Conservation (phyloP, 2,888 invertebrate genomes). For the Oxycera nigricornis region DNA sequence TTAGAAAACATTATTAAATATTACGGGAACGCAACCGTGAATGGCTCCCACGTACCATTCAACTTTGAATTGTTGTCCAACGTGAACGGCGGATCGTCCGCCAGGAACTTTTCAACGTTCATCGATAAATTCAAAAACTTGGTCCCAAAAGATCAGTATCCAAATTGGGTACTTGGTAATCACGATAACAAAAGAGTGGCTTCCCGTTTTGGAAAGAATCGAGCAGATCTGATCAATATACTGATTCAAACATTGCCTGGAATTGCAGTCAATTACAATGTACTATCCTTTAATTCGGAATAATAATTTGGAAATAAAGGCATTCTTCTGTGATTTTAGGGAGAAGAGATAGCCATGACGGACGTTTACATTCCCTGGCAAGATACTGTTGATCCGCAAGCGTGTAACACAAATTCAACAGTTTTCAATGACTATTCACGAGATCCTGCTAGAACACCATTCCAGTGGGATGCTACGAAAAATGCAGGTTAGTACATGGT, state of each 20-base stretch:
- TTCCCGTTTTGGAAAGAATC: slow-evolving; percentile 71
- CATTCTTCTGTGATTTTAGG: slow-evolving; percentile 55
- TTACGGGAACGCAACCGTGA: slow-evolving; percentile 63
- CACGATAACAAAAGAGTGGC: slow-evolving; percentile 77
- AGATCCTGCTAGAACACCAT: slow-evolving; percentile 70
- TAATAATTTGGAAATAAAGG: neutral
- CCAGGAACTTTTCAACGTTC: slow-evolving; percentile 63
- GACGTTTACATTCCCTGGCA: slow-evolving; percentile 63
- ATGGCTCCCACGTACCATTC: slow-evolving; percentile 70
- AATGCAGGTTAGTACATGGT: slow-evolving; percentile 57
- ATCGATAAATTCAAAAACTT: slow-evolving; percentile 68
- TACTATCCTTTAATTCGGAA: slow-evolving; percentile 48
- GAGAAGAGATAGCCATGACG: slow-evolving; percentile 76
- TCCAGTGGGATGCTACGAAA: slow-evolving; percentile 67
- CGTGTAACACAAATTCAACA: slow-evolving; percentile 63
- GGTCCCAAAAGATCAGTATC: slow-evolving; percentile 66
- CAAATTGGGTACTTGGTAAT: slow-evolving; percentile 80
- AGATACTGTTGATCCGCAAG: slow-evolving; percentile 66
- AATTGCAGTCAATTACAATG: slow-evolving; percentile 83
- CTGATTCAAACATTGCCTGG: slow-evolving; percentile 82
- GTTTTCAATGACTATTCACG: slow-evolving; percentile 60
- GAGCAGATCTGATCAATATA: slow-evolving; percentile 83
- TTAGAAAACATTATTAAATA: slow-evolving; percentile 67
- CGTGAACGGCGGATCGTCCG: slow-evolving; percentile 62
- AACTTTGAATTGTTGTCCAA: slow-evolving; percentile 70